Percentiles rank a stretch among this genome's conserved stretches.
phyloP scores from a whole-genome alignment of 1,140 invertebrate species.

The Nephila pilipes region DNA sequence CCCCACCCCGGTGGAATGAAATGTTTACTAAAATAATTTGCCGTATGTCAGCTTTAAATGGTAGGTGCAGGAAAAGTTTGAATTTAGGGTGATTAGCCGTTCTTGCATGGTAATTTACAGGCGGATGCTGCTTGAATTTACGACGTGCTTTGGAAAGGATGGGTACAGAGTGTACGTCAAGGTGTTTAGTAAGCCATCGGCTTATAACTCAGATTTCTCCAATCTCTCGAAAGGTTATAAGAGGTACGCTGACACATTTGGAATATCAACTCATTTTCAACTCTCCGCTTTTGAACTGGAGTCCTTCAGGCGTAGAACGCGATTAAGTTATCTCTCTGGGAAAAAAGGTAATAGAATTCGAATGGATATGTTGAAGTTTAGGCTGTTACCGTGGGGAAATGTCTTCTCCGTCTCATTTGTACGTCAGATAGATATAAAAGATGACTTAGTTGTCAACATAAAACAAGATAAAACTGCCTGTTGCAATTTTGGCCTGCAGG shows the following conservation, averaged over 20 bases:
- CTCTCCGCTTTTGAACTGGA: background rate
- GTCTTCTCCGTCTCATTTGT: constrained; percentile 17
- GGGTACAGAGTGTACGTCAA: constrained; percentile 27
- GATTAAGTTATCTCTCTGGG: constrained; percentile 51
- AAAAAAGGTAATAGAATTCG: constrained; percentile 47
- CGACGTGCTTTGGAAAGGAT: background rate
- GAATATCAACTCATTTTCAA: constrained; percentile 57
- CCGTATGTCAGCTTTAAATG: constrained; percentile 60
- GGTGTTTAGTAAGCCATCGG: constrained; percentile 66
- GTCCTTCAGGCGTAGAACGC: background rate
- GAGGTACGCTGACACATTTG: constrained; percentile 41
- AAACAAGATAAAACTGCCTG: constrained; percentile 29
- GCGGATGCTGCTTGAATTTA: constrained; percentile 60
- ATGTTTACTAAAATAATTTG: constrained; percentile 76
- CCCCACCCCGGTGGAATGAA: constrained; percentile 32
- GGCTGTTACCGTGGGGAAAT: constrained; percentile 40
- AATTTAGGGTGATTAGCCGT: constrained; percentile 64
- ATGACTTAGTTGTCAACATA: constrained; percentile 32
- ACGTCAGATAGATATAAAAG: constrained; percentile 30
- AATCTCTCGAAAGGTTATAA: constrained; percentile 13
- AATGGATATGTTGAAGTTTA: constrained; percentile 26
- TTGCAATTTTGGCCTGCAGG: background rate
- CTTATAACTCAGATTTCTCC: constrained; percentile 71
- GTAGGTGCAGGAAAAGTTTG: constrained; percentile 52
- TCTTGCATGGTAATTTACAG: constrained; percentile 67